phyloP scores from a whole-genome alignment of 2,113 vertebrate genomes.

The Anthoscopus minutus region DNA sequence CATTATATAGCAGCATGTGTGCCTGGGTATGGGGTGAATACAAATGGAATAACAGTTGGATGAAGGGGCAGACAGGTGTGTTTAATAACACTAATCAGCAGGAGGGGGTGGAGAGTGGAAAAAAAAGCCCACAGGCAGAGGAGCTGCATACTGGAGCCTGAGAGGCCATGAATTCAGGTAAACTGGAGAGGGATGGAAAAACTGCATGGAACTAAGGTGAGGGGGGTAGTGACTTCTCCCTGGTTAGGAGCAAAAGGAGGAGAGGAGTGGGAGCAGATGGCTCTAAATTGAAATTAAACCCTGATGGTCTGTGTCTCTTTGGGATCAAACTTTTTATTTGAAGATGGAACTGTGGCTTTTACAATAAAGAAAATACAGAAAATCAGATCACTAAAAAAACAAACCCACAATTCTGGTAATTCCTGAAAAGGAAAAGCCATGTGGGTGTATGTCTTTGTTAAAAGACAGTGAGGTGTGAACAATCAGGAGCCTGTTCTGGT shows the following conservation, averaged over 20 bases:
- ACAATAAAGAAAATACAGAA: accelerated
- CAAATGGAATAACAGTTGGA: not conserved
- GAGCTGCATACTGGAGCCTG: accelerated
- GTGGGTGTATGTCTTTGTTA: not conserved
- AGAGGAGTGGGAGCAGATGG: conserved; percentile 15
- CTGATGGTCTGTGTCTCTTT: not conserved
- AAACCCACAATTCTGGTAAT: not conserved
- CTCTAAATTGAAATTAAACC: not conserved
- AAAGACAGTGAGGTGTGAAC: not conserved
- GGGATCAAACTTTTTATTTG: not conserved
- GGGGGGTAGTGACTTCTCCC: not conserved
- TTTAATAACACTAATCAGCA: not conserved
- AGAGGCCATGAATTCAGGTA: not conserved
- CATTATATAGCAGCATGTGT: not conserved
- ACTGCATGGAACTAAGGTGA: not conserved
- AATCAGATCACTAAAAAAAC: not conserved
- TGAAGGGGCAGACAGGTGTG: not conserved
- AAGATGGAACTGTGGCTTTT: not conserved
- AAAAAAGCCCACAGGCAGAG: not conserved
- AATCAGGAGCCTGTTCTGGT: not conserved
- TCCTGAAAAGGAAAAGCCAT: not conserved
- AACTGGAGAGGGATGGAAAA: not conserved
- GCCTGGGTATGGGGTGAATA: not conserved
- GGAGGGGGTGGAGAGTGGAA: not conserved
- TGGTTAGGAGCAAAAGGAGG: not conserved